Conservation (phyloP, 2,113 vertebrate species). For the Actenoides lindsayi region DNA sequence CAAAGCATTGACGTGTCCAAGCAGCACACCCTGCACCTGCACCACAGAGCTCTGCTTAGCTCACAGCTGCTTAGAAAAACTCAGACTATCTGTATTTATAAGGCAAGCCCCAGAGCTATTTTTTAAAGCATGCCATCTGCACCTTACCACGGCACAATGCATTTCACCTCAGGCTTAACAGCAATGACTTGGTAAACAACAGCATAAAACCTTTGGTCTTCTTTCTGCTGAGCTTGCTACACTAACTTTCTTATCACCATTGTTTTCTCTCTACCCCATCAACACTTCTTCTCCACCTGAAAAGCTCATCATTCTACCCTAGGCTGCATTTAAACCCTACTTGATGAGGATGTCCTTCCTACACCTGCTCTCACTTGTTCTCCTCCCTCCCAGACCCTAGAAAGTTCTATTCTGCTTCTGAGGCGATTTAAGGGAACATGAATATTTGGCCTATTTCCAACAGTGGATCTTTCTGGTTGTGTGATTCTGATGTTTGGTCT, state of each 20-base stretch:
- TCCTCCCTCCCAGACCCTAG: neutral
- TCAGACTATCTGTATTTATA: neutral
- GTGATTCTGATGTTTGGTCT: neutral
- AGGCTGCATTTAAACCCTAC: neutral
- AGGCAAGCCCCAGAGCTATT: neutral
- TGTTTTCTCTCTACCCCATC: neutral
- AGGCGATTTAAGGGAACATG: neutral
- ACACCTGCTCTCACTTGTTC: neutral
- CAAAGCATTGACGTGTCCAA: neutral
- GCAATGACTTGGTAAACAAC: neutral
- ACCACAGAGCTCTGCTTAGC: neutral
- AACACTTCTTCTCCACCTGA: neutral
- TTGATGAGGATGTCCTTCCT: neutral
- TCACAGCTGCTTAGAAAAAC: neutral
- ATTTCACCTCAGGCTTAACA: neutral
- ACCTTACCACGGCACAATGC: neutral
- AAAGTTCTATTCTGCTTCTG: rapidly evolving
- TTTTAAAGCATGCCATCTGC: neutral
- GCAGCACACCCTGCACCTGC: neutral
- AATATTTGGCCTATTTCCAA: neutral
- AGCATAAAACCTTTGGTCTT: neutral
- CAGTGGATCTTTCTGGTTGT: neutral
- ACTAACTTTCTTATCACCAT: neutral
- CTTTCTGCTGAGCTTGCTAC: neutral
- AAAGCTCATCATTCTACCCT: neutral